Evolutionary conservation across 2,888 invertebrate genomes (phyloP), one percentile per base, ranked within the genome.

Genomic region (Euzophera pinguis): DNA sequence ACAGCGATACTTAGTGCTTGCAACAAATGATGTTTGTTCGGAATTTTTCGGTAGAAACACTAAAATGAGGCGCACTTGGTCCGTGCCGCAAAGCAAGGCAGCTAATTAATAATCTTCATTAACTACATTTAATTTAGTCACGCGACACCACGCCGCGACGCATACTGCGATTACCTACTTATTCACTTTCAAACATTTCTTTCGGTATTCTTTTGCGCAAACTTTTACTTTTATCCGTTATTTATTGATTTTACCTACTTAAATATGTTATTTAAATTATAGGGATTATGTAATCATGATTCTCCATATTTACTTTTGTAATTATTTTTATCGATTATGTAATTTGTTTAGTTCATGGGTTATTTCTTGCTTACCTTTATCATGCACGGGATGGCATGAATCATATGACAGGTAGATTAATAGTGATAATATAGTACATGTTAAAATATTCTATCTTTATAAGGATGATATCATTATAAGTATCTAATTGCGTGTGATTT

Each of bases 121-220:
- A 61, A 22, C 22, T 22, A 5, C 5, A 22, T 60, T 61, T 51
- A 55, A 55, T 61, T 59, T 50, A 54, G 50, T 62, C 58, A 60
- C 63, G 62, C 57, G 61, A 54, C 61, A 47, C 55, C 53, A 55
- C 53, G 50, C 55, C 55, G 54, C 54, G 51, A 52, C 49, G 57
- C 52, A 53, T 56, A 53, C 58, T 55, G 42, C 57, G 55, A 58
- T 60, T 65, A 55, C 66, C 63, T 59, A 63, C 63, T 64, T 66
- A 66, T 73, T 72, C 69, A 70, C 70, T 75, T 73, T 73, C 71
- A 63, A 64, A 67, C 62, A 62, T 66, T 70, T 64, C 60, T 63
- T 71, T 61, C 62, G 59, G 61, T 64, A 63, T 66, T 62, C 63
- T 61, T 60, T 61, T 60, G 55, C 60, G 61, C 59, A 64, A 22